These are phyloP conservation scores for Caenorhabditis panamensis DNA, from an alignment of 2,888 invertebrate species.

Conservation along the genomic window DNA sequence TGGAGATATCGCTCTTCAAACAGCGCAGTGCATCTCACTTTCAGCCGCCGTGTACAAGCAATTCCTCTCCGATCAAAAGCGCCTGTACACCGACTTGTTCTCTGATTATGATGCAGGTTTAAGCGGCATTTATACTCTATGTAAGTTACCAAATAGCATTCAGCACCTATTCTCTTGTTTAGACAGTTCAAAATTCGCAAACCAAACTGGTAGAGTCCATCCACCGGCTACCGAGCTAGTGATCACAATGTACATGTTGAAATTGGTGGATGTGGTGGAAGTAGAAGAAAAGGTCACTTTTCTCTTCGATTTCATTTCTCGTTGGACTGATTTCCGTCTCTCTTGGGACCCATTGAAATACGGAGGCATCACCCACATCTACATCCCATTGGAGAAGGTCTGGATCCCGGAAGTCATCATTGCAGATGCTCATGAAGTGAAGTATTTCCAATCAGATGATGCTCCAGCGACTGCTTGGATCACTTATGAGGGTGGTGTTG, in stretches of 20 bases:
- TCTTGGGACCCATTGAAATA: conserved; percentile 49
- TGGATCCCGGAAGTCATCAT: conserved; percentile 49
- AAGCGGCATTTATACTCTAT: conserved; percentile 40
- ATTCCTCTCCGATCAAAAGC: conserved; percentile 39
- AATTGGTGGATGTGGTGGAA: conserved; percentile 54
- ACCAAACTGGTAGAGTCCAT: conserved; percentile 16
- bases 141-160: conserved; percentile 10
- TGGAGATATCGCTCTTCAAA: too few relatives aligned
- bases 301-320: conserved; percentile 40
- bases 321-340: conserved; percentile 37
- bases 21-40: too few relatives aligned
- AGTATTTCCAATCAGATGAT: conserved; percentile 35
- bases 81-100: conserved; percentile 31
- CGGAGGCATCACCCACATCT: conserved; percentile 51
- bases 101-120: conserved; percentile 28
- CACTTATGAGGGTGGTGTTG: conserved; percentile 29
- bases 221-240: conserved; percentile 30
- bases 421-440: conserved; percentile 51
- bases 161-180: too few relatives aligned
- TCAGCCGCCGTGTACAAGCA: conserved; percentile 8
- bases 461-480: conserved; percentile 42
- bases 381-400: conserved; percentile 29
- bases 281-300: conserved; percentile 49
- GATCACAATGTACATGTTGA: conserved; percentile 38
- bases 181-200: neutral